These are phyloP conservation scores for Phymanthus crucifer DNA, from an alignment of 92 coral and sea anemone species.

Conservation along the genomic window DNA sequence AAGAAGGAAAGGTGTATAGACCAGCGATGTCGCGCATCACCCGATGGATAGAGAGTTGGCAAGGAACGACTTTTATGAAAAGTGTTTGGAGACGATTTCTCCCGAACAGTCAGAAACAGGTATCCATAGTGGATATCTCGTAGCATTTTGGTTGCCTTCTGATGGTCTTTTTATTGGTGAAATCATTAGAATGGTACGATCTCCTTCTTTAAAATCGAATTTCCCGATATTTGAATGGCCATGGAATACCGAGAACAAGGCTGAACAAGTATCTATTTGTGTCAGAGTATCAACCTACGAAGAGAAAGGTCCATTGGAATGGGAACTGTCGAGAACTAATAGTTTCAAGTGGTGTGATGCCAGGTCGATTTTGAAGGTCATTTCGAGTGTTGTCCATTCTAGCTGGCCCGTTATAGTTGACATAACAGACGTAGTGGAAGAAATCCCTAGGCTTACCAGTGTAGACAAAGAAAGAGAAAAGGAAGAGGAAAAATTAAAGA, in stretches of 20 bases:
- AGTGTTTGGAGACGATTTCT: neutral
- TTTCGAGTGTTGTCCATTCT: neutral
- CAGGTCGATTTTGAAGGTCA: constrained; percentile 5
- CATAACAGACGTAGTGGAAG: neutral
- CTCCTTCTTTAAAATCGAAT: constrained; percentile 36
- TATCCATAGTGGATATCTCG: constrained; percentile 12
- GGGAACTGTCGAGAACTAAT: constrained; percentile 17
- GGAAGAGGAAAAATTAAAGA: neutral
- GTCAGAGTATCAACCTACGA: constrained; percentile 10
- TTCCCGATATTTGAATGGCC: constrained; percentile 44
- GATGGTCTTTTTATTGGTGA: constrained; percentile 31
- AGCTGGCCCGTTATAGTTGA: neutral
- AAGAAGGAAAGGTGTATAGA: constrained; percentile 49
- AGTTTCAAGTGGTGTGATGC: constrained; percentile 13
- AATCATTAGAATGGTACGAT: constrained; percentile 25
- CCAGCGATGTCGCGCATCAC: constrained; percentile 43
- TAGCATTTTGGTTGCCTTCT: constrained; percentile 45
- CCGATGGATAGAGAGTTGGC: constrained; percentile 45
- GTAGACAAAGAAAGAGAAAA: constrained; percentile 11
- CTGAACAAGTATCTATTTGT: constrained; percentile 39
- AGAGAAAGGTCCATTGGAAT: constrained; percentile 14
- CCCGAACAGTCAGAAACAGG: constrained; percentile 14
- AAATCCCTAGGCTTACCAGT: neutral
- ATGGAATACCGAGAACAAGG: constrained; percentile 13
- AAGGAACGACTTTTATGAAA: constrained; percentile 52